Conservation (phyloP, 2,888 invertebrate genomes). For the Harpalus rubripes region DNA sequence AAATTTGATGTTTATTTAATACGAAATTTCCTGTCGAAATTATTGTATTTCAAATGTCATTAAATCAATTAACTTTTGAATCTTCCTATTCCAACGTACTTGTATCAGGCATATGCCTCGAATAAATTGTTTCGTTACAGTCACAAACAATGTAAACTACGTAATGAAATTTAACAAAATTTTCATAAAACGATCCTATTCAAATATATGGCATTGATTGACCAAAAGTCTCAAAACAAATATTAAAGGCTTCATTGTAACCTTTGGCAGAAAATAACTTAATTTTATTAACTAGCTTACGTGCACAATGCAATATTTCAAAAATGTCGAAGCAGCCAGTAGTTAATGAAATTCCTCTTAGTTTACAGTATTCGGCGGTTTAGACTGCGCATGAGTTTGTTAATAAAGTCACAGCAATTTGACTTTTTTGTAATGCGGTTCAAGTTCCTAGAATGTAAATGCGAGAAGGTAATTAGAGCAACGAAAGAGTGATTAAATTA, state of each 20-base stretch:
- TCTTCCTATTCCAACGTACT: background rate
- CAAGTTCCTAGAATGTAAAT: slow-evolving; percentile 19
- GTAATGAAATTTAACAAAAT: background rate
- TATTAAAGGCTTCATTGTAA: background rate
- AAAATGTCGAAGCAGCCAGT: too few relatives aligned
- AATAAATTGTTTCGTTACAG: background rate
- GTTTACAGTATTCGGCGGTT: background rate
- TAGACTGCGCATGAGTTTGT: background rate
- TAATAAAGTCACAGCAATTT: background rate
- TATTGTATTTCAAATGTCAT: background rate
- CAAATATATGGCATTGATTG: background rate
- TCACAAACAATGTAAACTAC: background rate
- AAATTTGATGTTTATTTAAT: too few relatives aligned
- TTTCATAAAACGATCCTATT: background rate
- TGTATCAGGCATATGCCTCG: background rate
- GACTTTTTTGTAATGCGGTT: background rate
- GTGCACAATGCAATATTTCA: too few relatives aligned
- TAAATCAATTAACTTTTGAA: background rate
- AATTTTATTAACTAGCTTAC: background rate
- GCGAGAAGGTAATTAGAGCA: slow-evolving; percentile 28
- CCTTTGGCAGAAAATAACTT: background rate
- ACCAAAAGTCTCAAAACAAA: background rate
- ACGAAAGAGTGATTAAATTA: slow-evolving; percentile 12
- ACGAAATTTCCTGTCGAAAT: too few relatives aligned
- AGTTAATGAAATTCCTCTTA: background rate